Evolutionary conservation across 2,888 invertebrate species (phyloP).

Genomic region (Scaptomyza parva): DNA sequence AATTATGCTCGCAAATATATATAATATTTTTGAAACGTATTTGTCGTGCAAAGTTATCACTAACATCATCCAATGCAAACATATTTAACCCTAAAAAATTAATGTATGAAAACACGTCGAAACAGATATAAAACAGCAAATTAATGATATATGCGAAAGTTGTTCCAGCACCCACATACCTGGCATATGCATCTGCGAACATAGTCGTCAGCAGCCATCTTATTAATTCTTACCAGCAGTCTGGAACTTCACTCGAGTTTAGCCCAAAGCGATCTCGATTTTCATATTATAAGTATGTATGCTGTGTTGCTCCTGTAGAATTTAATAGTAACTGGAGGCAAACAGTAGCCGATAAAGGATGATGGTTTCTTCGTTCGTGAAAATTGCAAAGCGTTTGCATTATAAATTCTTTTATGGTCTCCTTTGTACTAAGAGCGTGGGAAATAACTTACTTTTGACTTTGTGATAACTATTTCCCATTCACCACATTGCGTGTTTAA

Average conservation of each 20-base stretch:
- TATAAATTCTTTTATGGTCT: conserved; percentile 37
- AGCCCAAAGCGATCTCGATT: conserved; percentile 72
- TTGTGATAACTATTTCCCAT: conserved; percentile 5
- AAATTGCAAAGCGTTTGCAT: conserved; percentile 28
- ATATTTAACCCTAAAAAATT: background rate
- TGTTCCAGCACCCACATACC: background rate
- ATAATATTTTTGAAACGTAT: too few relatives aligned
- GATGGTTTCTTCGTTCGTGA: conserved; percentile 17
- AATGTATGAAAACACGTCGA: background rate
- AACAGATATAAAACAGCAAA: background rate
- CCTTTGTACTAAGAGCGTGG: conserved; percentile 59
- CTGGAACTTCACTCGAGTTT: conserved; percentile 18
- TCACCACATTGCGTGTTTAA: conserved; percentile 54
- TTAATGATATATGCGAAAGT: background rate
- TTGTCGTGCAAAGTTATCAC: background rate
- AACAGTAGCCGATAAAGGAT: conserved; percentile 42
- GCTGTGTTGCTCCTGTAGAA: conserved; percentile 57
- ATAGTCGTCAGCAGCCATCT: conserved; percentile 10
- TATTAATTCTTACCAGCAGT: conserved; percentile 20
- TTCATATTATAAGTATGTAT: conserved; percentile 54
- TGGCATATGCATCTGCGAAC: conserved; percentile 19
- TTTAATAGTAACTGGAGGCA: conserved; percentile 47
- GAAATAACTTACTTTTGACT: conserved; percentile 45
- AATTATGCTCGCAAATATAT: too few relatives aligned
- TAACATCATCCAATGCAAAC: background rate